phyloP scores from a whole-genome alignment of 1,140 invertebrate genomes.

The Procambarus clarkii region DNA sequence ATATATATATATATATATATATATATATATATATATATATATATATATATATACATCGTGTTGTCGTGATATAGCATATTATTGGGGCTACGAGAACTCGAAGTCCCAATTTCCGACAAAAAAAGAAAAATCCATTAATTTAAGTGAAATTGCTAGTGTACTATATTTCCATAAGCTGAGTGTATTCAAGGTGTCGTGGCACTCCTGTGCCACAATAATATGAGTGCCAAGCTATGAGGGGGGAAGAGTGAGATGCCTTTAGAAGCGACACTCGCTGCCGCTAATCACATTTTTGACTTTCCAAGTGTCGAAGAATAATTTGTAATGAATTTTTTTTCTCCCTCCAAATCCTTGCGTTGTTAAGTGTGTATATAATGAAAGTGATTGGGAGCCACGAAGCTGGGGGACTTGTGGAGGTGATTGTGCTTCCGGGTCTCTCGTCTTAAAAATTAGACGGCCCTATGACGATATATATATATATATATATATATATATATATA shows the following conservation, averaged over 20 bases:
- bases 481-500: too few species aligned
- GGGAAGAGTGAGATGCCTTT: neutral
- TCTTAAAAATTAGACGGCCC: too few species aligned
- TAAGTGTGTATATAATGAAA: neutral
- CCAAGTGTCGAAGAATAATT: neutral
- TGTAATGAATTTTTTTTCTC: neutral
- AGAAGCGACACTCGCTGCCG: neutral
- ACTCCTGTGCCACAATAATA: neutral
- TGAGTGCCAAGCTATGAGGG: neutral
- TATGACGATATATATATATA: too few species aligned
- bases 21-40: conserved; percentile 11
- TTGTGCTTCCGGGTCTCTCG: neutral
- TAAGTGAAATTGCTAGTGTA: too few species aligned
- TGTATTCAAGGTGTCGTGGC: neutral
- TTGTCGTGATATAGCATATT: neutral
- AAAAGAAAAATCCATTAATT: too few species aligned
- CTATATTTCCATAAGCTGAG: neutral
- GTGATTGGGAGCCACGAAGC: neutral
- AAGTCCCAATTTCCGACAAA: too few species aligned
- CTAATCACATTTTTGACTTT: neutral
- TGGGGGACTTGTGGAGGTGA: neutral
- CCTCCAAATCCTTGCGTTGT: neutral
- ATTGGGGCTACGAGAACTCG: too few species aligned
- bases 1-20: neutral
- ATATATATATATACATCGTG: conserved; percentile 15